Conservation (phyloP, 2,888 invertebrate species). For the Sinotaia quadrata region DNA sequence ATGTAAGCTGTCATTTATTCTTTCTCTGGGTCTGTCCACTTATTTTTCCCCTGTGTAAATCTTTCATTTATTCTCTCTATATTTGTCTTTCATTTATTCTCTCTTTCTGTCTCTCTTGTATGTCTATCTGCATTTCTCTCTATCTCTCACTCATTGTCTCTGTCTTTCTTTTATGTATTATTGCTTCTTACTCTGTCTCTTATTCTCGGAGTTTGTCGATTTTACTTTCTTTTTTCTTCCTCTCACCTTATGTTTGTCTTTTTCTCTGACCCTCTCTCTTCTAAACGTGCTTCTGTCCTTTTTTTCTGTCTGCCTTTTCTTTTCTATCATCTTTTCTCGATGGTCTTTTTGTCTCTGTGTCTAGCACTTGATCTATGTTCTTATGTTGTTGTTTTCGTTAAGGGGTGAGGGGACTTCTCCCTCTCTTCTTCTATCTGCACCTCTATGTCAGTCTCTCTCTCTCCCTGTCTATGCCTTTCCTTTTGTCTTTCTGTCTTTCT, state of each 20-base stretch:
- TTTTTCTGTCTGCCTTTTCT: not conserved
- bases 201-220: not conserved
- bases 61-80: not conserved
- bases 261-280: not conserved
- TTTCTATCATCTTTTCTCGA: not conserved
- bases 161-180: not conserved
- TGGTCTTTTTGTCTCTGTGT: not conserved
- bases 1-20: no score
- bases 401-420: no score
- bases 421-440: no score
- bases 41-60: not conserved
- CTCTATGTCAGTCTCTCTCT: no score
- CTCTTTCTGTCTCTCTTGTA: not conserved
- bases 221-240: not conserved
- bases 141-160: not conserved
- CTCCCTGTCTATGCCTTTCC: no score
- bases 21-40: not conserved
- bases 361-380: not conserved
- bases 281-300: not conserved
- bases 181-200: not conserved
- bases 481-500: not conserved
- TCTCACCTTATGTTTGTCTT: not conserved
- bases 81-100: not conserved
- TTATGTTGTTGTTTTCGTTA: not conserved
- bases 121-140: not conserved